Evolutionary conservation across 2,797 vertebrate species (phyloP).

Genomic region (Nyctalus aviator): DNA sequence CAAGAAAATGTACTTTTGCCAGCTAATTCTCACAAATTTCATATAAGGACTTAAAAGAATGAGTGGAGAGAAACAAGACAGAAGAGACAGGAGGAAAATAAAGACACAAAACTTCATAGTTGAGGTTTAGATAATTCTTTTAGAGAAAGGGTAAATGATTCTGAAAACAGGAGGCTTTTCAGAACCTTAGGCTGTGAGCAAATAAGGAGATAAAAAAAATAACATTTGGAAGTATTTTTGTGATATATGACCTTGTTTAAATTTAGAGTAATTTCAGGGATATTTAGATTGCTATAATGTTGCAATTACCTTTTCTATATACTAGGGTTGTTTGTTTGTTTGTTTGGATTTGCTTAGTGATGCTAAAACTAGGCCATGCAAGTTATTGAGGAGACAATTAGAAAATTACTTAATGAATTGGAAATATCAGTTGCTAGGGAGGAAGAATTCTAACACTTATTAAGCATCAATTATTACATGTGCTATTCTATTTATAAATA

Average conservation of each 20-base stretch:
- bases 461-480: background rate
- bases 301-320: background rate
- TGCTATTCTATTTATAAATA: background rate
- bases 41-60: background rate
- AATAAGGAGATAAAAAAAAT: background rate
- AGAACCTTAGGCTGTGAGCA: background rate
- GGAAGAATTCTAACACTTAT: background rate
- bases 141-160: background rate
- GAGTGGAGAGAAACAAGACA: background rate
- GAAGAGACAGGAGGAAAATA: background rate
- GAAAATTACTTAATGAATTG: background rate
- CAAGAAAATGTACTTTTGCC: background rate
- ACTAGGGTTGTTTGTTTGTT: background rate
- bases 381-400: background rate
- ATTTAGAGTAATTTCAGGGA: constrained; percentile 1
- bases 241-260: background rate
- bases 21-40: background rate
- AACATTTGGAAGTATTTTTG: background rate
- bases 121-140: background rate
- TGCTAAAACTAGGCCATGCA: background rate
- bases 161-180: background rate
- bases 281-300: background rate
- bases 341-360: background rate
- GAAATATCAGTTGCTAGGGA: background rate
- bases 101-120: background rate